Base-by-base conservation (phyloP, 2,113 vertebrate genomes). In the Sapajus apella region DNA sequence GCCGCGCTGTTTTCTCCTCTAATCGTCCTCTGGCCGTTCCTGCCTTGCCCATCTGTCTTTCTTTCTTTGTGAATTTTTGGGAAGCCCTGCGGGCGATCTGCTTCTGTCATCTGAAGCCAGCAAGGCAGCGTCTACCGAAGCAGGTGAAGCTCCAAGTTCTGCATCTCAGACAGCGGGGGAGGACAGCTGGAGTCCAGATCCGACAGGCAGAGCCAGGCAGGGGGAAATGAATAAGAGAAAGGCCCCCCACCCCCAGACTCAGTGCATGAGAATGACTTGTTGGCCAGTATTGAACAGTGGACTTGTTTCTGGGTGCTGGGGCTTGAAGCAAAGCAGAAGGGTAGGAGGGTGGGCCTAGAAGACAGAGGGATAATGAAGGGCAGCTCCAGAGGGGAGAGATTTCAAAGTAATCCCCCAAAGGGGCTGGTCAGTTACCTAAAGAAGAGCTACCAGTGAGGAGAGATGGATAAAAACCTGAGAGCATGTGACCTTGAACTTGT, bases 1-100 rank as follows among this genome's bases (percentile, higher is more conserved):
- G 1, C 6, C 4, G 1, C 6, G 94, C 79, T 32, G 92, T 87
- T 70, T 80, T 97, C 96, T 91, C 94, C 90, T 97, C 88, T 87
- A 58, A 91, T 47, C 58, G 84, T 97, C 98, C 96, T 95, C 97
- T 95, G 96, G 97, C 95, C 6, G 2, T 91, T 97, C 94, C 97
- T 97, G 95, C 82, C 92, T 94, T 52, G 86, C 91, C 95, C 96
- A 97, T 97, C 98, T 98, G 97, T 93, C 96, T 97, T 61, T 77
- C 95, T 97, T 87, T 87, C 94, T 97, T 96, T 95, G 97, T 97
- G 96, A 89, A 96, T 95, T 96, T 96, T 94, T 61, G 88, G 94
- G 77, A 96, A 96, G 94, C 84, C 96, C 96, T 87, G 82, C 45
- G 4, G 96, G 96, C 30, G 25, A 94, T 95, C 77, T 43, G 92